Evolutionary conservation across 2,113 vertebrate species (phyloP).

Genomic region (Odocoileus hemionus): DNA sequence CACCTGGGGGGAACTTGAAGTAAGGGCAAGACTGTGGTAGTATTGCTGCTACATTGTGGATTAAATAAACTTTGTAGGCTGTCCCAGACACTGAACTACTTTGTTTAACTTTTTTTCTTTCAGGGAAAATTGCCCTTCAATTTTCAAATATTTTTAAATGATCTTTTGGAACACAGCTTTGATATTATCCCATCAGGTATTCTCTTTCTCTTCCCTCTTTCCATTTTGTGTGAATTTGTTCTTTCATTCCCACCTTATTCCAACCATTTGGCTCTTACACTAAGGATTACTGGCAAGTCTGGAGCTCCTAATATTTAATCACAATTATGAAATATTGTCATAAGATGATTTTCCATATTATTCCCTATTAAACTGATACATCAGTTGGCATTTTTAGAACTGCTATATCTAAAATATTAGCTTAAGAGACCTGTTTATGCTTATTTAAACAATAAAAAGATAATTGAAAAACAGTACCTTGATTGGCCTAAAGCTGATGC

Average conservation of each 20-base stretch:
- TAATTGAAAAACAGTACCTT: background rate
- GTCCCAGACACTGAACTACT: background rate
- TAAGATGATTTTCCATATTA: background rate
- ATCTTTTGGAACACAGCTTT: background rate
- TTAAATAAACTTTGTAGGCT: background rate
- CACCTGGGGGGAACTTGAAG: background rate
- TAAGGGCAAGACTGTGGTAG: background rate
- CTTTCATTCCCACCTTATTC: background rate
- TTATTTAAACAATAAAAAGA: conserved; percentile 27
- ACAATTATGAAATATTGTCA: conserved; percentile 6
- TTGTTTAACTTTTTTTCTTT: background rate
- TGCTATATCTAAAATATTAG: background rate
- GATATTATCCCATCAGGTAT: background rate
- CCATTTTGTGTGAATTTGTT: background rate
- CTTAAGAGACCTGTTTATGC: background rate
- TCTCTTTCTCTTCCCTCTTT: background rate
- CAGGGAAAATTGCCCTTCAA: background rate
- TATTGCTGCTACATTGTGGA: background rate
- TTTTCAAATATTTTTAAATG: conserved; percentile 21
- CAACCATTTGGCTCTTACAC: background rate
- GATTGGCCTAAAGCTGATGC: background rate
- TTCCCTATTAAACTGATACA: background rate
- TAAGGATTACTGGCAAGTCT: background rate
- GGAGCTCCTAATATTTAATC: background rate
- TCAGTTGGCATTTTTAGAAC: background rate